Percentiles rank a stretch among this genome's conserved stretches.
These are phyloP conservation scores for Candoia aspera DNA, from an alignment of 2,113 vertebrate species.

Conservation along the genomic window DNA sequence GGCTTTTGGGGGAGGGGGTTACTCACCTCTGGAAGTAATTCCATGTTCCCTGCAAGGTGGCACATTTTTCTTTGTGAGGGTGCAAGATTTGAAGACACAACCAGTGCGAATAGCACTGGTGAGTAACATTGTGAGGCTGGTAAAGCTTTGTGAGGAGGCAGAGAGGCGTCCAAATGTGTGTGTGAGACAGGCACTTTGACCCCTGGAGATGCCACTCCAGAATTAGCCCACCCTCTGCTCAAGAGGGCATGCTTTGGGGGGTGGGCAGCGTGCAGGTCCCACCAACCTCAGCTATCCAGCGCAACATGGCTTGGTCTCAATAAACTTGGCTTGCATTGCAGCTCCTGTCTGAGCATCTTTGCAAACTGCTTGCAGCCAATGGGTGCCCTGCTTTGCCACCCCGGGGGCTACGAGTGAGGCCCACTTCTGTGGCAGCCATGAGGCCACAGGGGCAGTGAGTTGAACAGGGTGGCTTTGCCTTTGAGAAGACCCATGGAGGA, in stretches of 20 bases:
- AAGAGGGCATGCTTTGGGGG: not conserved
- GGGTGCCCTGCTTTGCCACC: not conserved
- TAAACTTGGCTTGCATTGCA: not conserved
- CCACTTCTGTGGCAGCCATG: not conserved
- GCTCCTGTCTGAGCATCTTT: not conserved
- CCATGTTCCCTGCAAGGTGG: not conserved
- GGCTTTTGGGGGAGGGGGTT: not conserved
- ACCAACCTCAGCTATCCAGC: not conserved
- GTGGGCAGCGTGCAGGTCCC: not conserved
- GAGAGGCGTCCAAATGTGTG: not conserved
- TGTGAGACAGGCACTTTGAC: no score
- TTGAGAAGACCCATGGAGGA: not conserved
- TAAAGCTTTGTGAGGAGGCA: not conserved
- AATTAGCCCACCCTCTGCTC: not conserved
- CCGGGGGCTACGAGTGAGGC: not conserved
- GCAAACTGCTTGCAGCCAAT: no score
- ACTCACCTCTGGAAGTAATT: no score
- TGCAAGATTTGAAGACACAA: not conserved
- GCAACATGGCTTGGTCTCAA: not conserved
- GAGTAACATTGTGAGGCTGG: no score
- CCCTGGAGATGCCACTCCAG: no score
- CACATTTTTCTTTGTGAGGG: not conserved
- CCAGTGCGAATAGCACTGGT: not conserved
- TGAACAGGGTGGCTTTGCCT: not conserved
- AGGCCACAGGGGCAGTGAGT: not conserved